These are phyloP conservation scores for Cuniculus paca DNA, from an alignment of 2,797 vertebrate species.

Conservation along the genomic window DNA sequence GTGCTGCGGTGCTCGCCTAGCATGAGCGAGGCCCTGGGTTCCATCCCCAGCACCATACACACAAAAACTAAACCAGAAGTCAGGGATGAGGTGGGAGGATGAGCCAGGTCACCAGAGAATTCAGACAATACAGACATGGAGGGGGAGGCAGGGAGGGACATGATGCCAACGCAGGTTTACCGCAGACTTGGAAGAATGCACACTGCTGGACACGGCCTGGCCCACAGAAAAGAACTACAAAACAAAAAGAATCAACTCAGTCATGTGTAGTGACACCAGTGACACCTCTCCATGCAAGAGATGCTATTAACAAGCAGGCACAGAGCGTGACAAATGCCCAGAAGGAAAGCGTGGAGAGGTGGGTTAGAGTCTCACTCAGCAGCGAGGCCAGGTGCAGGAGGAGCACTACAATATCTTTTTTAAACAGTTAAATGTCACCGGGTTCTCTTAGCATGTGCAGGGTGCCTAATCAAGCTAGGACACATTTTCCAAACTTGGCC, in stretches of 20 bases:
- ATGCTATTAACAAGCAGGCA: not conserved
- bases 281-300: not conserved
- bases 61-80: not conserved
- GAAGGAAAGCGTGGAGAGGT: not conserved
- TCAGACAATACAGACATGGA: not conserved
- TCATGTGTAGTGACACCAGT: slow-evolving; percentile 75
- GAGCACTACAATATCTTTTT: not conserved
- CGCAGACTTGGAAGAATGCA: slow-evolving; percentile 92
- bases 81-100: not conserved
- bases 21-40: not conserved
- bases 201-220: slow-evolving; percentile 92
- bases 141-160: not conserved
- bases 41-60: not conserved
- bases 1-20: not conserved
- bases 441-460: not conserved
- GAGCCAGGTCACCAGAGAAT: not conserved
- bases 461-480: not conserved
- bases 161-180: slow-evolving; percentile 88
- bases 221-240: slow-evolving; percentile 94
- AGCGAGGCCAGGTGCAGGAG: no score
- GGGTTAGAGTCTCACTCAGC: not conserved
- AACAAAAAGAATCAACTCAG: slow-evolving; percentile 86
- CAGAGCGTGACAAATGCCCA: not conserved
- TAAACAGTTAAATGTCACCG: not conserved
- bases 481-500: not conserved